Base-by-base conservation (phyloP, 2,113 vertebrate species). In the Zosterops lateralis region DNA sequence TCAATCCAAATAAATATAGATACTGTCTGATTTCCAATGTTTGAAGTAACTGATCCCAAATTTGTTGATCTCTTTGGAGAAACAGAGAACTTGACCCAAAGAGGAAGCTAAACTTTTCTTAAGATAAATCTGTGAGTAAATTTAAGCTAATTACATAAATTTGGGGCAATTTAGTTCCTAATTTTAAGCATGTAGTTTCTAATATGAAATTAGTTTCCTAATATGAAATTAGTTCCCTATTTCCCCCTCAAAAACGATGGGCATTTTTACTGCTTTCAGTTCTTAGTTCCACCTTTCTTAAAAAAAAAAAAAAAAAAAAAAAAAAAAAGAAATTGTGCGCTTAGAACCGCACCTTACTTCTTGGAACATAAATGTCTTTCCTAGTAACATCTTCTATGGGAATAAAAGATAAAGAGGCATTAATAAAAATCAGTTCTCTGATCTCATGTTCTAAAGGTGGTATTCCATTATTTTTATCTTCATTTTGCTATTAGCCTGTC, bases 171-270 rank as follows among this genome's bases (percentile, higher is more conserved):
- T 79, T 40, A 40, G 18, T 15, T 84, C 6, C 29, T 66, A 56
- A 45, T 4, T 38, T 38, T 79, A 32, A 40, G 10, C 16, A 54
- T 12, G 21, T 40, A 40, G 18, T 15, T 84, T 6, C 29, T 66
- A 56, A 45, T 4, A 66, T 3, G 1, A 70, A 61, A 51, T 57
- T n/a, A 75, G 44, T 71, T 87, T 62, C 19, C 20, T 57, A 66
- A 38, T 38, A 38, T 3, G 1, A 70, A 61, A 51, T 57, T n/a
- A 75, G 44, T 71, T 87, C 57, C 19, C 20, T 57, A 66, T 14
- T 71, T 9, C 9, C 4, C 2, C 1, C 10, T 20, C 17, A 71
- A 57, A 75, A 75, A 51, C 7, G 0, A 36, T 24, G 15, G 3
- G 47, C n/a, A 57, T 62, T 47, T 56, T 62, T 67, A 12, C 3